phyloP scores from a whole-genome alignment of 2,113 vertebrate species.

The Onychorhynchus coronatus region DNA sequence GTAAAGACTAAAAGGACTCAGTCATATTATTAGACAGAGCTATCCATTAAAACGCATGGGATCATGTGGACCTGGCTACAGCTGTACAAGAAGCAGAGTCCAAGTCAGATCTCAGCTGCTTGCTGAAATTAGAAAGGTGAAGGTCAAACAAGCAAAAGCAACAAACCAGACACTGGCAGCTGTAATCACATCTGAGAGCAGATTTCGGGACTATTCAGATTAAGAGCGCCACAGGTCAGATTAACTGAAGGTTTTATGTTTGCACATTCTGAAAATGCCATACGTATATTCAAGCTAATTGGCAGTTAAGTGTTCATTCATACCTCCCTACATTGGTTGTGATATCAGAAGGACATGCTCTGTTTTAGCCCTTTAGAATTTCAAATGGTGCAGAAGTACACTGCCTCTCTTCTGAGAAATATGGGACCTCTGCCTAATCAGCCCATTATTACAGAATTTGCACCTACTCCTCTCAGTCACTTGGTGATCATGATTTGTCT shows the following conservation, averaged over 20 bases:
- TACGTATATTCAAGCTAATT: not conserved
- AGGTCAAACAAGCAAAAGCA: slow-evolving; percentile 54
- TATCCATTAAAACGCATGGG: not conserved
- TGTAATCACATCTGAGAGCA: not conserved
- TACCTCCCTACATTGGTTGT: not conserved
- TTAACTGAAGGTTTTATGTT: slow-evolving; percentile 19
- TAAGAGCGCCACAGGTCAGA: not conserved
- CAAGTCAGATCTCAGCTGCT: slow-evolving; percentile 29
- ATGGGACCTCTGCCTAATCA: not conserved
- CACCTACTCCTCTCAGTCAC: not conserved
- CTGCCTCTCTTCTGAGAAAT: not conserved
- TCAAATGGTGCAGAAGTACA: not conserved
- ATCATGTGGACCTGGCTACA: slow-evolving; percentile 35
- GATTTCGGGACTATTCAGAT: slow-evolving; percentile 20
- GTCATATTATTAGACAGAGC: slow-evolving; percentile 4
- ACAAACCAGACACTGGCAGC: slow-evolving; percentile 25
- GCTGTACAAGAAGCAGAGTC: slow-evolving; percentile 21
- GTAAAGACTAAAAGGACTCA: not conserved
- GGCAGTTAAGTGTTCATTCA: slow-evolving; percentile 3
- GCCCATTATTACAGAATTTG: not conserved
- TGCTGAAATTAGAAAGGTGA: slow-evolving; percentile 58
- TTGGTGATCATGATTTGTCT: not conserved
- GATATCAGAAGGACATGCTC: not conserved
- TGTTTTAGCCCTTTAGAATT: not conserved
- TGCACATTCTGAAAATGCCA: slow-evolving; percentile 14